A percentile compares a stretch with the other conserved stretches of the same genome.
phyloP scores from a whole-genome alignment of 1,140 invertebrate species.

The Rhynchophorus ferrugineus region DNA sequence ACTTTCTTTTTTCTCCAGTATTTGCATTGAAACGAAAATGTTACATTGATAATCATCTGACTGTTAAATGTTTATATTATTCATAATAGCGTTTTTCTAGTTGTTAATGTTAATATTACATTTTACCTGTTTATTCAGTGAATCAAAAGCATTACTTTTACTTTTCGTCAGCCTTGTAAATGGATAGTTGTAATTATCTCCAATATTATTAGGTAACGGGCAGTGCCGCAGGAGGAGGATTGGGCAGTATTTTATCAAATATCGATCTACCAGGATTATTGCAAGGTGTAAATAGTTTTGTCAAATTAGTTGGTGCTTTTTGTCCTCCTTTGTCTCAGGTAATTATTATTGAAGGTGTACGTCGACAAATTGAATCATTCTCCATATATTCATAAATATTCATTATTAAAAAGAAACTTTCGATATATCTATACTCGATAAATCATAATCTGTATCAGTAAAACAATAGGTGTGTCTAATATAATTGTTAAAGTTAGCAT shows the following conservation, averaged over 20 bases:
- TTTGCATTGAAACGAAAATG: neutral
- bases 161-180: neutral
- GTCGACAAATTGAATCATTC: too few relatives aligned
- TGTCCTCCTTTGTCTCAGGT: constrained; percentile 39
- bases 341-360: too few relatives aligned
- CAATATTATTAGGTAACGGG: constrained; percentile 13
- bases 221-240: constrained; percentile 22
- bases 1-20: neutral
- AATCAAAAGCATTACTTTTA: neutral
- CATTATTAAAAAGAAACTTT: too few relatives aligned
- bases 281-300: constrained; percentile 33
- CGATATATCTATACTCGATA: neutral
- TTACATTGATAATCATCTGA: too few relatives aligned
- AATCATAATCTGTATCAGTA: too few relatives aligned
- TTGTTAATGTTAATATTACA: too few relatives aligned
- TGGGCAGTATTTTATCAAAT: constrained; percentile 31
- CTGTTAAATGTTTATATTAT: too few relatives aligned
- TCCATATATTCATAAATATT: too few relatives aligned
- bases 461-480: too few relatives aligned
- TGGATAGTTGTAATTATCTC: neutral
- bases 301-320: constrained; percentile 31
- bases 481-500: too few relatives aligned
- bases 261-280: constrained; percentile 33
- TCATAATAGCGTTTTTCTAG: too few relatives aligned
- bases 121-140: too few relatives aligned